Conservation (phyloP, 2,888 invertebrate genomes). For the Dichetophora obliterata region DNA sequence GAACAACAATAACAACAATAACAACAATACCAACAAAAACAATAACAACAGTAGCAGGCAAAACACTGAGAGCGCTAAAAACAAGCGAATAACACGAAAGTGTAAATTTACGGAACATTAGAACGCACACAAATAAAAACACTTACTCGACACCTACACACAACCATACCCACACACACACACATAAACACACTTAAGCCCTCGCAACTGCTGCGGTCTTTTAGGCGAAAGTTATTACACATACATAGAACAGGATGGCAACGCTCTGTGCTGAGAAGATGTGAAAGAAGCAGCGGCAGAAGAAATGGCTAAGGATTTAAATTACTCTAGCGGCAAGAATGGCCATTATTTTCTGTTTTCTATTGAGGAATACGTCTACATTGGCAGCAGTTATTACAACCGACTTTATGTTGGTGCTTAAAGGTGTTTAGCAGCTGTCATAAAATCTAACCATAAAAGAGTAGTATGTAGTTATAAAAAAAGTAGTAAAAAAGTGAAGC, state of each 20-base stretch:
- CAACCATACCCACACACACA: no score
- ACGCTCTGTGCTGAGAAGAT: not conserved
- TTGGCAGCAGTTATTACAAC: not conserved
- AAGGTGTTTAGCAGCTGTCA: not conserved
- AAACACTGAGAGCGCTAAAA: not conserved
- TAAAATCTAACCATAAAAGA: not conserved
- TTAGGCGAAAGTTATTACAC: not conserved
- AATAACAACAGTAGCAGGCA: not conserved
- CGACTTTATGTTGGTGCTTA: not conserved
- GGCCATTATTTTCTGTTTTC: not conserved
- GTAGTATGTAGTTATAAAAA: not conserved
- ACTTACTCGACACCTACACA: not conserved
- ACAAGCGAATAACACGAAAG: not conserved
- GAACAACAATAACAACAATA: not conserved
- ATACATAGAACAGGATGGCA: no score
- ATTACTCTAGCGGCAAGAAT: not conserved
- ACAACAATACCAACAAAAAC: constrained; percentile 3
- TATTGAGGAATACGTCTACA: not conserved
- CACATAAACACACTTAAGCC: not conserved
- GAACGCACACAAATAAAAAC: not conserved
- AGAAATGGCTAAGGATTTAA: not conserved
- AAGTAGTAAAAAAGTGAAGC: not conserved
- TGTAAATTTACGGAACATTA: not conserved
- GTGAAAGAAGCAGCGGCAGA: not conserved
- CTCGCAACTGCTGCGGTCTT: not conserved